These are phyloP conservation scores for Drosophila grimshawi DNA, from an alignment of 1,140 invertebrate species.

Conservation along the genomic window DNA sequence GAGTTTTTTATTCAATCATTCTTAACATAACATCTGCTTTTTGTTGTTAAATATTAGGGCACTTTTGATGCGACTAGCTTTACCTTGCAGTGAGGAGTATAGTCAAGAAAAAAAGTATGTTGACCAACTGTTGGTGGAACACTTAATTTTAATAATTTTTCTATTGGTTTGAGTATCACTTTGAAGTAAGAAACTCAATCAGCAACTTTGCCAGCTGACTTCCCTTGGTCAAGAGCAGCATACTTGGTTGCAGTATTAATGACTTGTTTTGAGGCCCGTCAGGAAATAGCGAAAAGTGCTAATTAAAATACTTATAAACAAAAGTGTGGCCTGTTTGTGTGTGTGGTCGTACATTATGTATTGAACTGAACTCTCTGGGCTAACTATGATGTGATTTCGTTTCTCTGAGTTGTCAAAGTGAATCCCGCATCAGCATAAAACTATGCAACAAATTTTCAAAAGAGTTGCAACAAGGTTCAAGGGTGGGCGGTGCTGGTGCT, in stretches of 20 bases:
- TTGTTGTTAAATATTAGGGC: too few relatives aligned
- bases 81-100: too few relatives aligned
- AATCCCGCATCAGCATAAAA: conserved; percentile 26
- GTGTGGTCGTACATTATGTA: conserved; percentile 16
- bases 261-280: too few relatives aligned
- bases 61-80: too few relatives aligned
- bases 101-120: too few relatives aligned
- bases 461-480: not conserved
- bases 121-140: too few relatives aligned
- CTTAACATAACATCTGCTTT: too few relatives aligned
- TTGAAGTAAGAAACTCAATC: too few relatives aligned
- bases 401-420: conserved; percentile 39
- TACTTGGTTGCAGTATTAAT: not conserved
- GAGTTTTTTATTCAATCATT: too few relatives aligned
- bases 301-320: conserved; percentile 38
- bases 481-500: not conserved
- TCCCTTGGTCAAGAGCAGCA: not conserved
- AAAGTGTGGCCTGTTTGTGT: conserved; percentile 8
- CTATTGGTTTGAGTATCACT: too few relatives aligned
- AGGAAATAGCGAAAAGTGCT: conserved; percentile 11
- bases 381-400: conserved; percentile 31
- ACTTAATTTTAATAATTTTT: too few relatives aligned
- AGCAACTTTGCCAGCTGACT: too few relatives aligned
- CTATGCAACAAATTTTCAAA: conserved; percentile 22
- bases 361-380: conserved; percentile 10